phyloP scores from a whole-genome alignment of 2,797 vertebrate species.

The Microchirus variegatus region DNA sequence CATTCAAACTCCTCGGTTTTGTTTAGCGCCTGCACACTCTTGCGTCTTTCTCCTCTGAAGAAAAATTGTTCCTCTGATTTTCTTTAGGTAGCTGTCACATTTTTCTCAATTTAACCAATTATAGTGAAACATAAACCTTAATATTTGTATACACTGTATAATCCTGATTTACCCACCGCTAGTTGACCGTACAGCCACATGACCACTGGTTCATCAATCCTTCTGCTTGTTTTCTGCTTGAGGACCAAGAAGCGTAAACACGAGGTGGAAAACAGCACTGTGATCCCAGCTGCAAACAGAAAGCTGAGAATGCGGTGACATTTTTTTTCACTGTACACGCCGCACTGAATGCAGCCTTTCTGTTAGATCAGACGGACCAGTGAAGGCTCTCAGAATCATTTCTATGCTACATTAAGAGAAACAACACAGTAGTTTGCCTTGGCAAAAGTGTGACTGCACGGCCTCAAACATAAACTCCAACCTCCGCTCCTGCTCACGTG shows the following conservation, averaged over 20 bases:
- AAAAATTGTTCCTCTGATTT: background rate
- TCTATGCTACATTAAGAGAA: slow-evolving; percentile 74
- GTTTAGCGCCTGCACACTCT: too few species aligned
- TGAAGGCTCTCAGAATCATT: slow-evolving; percentile 75
- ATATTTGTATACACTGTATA: slow-evolving; percentile 1
- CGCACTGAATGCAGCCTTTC: slow-evolving; percentile 63
- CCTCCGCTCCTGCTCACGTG: slow-evolving; percentile 33
- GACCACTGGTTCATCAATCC: slow-evolving; percentile 37
- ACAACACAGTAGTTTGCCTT: slow-evolving; percentile 66
- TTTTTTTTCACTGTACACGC: slow-evolving; percentile 44
- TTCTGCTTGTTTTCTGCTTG: slow-evolving; percentile 22
- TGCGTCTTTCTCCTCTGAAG: too few species aligned
- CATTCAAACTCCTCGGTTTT: too few species aligned
- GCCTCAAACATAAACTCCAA: slow-evolving; percentile 47
- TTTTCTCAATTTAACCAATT: background rate
- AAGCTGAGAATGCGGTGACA: slow-evolving; percentile 47
- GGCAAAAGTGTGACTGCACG: slow-evolving; percentile 54
- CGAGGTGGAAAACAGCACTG: slow-evolving; percentile 42
- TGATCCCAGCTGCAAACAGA: slow-evolving; percentile 65
- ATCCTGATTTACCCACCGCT: slow-evolving; percentile 14
- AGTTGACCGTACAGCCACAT: slow-evolving; percentile 28
- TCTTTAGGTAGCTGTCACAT: background rate
- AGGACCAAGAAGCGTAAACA: slow-evolving; percentile 48
- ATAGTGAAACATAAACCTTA: slow-evolving; percentile 3
- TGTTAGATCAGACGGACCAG: slow-evolving; percentile 67